Evolutionary conservation across 2,113 vertebrate genomes (phyloP), one percentile per base, ranked within the genome.

Genomic region (Chelonoidis abingdonii): DNA sequence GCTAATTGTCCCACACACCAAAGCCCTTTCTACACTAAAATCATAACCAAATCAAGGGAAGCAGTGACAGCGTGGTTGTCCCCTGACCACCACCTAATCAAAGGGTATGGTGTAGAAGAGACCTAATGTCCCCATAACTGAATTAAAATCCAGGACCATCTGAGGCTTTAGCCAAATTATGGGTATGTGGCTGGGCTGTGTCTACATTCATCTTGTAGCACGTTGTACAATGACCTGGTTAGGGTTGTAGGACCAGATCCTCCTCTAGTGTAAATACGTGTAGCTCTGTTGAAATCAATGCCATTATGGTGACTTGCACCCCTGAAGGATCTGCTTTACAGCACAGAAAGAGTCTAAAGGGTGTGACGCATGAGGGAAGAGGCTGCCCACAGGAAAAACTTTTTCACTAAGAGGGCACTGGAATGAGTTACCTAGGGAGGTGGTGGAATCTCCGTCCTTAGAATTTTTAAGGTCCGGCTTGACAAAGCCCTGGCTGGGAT

Each of bases 281-380:
- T 13, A 54, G 72, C 38, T 89, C 80, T 92, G 27, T 81, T 81
- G 57, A 87, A 93, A 50, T 76, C 94, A 50, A 80, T 59, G 83
- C 52, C 92, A 38, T 57, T 93, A 75, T 86, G 95, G 22, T 25
- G 35, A 29, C 87, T 88, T 88, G 38, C 89, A 12, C 69, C 38
- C 41, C n/a, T 22, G 50, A 87, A 92, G 85, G 50, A 84, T 90
- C 44, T n/a, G 93, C 41, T 54, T 59, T 79, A 78, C 49, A 62
- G 56, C 89, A 29, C 56, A 92, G 82, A 84, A 90, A 84, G 84
- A 84, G 57, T 94, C 84, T 89, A 1, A 0, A 86, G 62, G 7
- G 7, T 89, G 62, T 76, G 72, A 76, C 44, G 2, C 38, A 38
- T 44, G 38, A 76, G 22, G 38, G 38, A 44, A 44, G 38, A 44